phyloP scores from a whole-genome alignment of 1,140 invertebrate genomes.

The Asobara japonica region DNA sequence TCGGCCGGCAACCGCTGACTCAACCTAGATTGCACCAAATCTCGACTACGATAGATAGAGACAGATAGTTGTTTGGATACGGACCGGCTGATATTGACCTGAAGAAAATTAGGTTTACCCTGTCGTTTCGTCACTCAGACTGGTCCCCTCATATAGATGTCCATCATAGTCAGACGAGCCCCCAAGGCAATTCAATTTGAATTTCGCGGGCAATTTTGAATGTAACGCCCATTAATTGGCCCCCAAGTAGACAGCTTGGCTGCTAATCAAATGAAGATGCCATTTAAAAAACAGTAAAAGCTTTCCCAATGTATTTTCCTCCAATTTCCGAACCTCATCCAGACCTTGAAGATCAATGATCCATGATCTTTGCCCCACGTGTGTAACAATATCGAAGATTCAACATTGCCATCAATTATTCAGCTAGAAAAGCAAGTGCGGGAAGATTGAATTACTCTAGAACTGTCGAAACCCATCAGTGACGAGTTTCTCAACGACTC shows the following conservation, averaged over 20 bases:
- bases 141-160: neutral
- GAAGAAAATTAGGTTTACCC: constrained; percentile 26
- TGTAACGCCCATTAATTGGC: no score
- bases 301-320: no score
- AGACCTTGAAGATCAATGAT: no score
- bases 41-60: neutral
- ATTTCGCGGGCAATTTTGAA: no score
- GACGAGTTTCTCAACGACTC: neutral
- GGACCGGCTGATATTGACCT: neutral
- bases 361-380: no score
- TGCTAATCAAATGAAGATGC: no score
- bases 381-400: neutral
- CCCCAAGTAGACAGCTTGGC: no score
- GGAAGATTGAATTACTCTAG: neutral
- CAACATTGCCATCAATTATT: neutral
- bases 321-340: no score
- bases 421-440: neutral
- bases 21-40: neutral
- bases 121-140: neutral
- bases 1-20: neutral
- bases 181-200: neutral
- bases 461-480: neutral
- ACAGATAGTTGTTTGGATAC: neutral
- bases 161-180: neutral
- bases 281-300: no score